A percentile compares a stretch with the other conserved stretches of the same genome.
Evolutionary conservation across 2,888 invertebrate species (phyloP).

Genomic region (Palloptera scutellata): DNA sequence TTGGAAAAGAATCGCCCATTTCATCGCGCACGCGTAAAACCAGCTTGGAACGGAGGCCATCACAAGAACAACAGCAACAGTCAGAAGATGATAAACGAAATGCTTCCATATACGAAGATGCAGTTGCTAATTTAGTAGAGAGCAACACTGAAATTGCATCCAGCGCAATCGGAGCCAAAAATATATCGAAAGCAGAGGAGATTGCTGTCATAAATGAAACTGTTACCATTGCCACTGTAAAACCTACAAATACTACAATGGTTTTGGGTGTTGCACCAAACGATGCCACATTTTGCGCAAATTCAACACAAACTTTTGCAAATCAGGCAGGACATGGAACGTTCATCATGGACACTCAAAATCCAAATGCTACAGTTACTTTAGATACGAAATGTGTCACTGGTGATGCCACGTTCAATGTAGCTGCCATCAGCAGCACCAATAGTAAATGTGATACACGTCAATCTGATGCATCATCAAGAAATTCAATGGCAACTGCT

Average conservation of each 20-base stretch:
- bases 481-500: conserved; percentile 50
- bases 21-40: conserved; percentile 53
- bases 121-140: conserved; percentile 48
- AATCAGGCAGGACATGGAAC: conserved; percentile 42
- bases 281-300: conserved; percentile 48
- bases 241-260: conserved; percentile 42
- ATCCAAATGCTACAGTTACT: conserved; percentile 45
- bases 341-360: conserved; percentile 43
- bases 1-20: conserved; percentile 44
- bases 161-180: conserved; percentile 17
- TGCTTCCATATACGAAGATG: conserved; percentile 65
- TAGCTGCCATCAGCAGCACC: conserved; percentile 26
- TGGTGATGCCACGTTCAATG: conserved; percentile 47
- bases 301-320: conserved; percentile 42
- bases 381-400: conserved; percentile 28
- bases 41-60: conserved; percentile 36
- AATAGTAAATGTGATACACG: conserved; percentile 15
- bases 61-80: conserved; percentile 25
- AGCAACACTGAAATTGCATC: not conserved
- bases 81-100: conserved; percentile 18
- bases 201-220: conserved; percentile 3
- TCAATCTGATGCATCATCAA: conserved; percentile 25
- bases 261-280: conserved; percentile 34
- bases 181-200: conserved; percentile 20
- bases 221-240: conserved; percentile 3